Evolutionary conservation across 2,888 invertebrate species (phyloP).

Genomic region (Creontiades dilutus): DNA sequence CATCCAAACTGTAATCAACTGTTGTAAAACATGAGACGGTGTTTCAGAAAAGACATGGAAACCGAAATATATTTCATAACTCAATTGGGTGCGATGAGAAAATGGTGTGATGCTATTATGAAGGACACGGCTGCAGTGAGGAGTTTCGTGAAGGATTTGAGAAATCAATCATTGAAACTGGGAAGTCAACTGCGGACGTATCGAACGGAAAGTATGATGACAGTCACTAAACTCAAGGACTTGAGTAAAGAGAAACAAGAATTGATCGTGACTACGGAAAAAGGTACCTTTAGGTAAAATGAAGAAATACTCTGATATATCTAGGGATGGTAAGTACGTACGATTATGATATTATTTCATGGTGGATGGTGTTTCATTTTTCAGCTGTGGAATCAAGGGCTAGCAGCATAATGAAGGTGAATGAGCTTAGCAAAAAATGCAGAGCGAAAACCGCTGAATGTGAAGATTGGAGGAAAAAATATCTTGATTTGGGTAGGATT

Average conservation of each 20-base stretch:
- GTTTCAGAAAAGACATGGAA: conserved; percentile 48
- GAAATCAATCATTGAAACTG: background rate
- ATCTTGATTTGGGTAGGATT: conserved; percentile 29
- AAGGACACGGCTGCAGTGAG: conserved; percentile 7
- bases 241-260: conserved; percentile 53
- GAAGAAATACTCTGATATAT: background rate
- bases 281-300: conserved; percentile 43
- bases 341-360: no score
- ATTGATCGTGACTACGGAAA: conserved; percentile 43
- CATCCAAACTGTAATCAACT: no score
- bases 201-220: conserved; percentile 25
- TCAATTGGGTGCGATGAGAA: conserved; percentile 56
- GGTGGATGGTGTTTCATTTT: no score
- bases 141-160: background rate
- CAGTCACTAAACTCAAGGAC: conserved; percentile 37
- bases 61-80: conserved; percentile 47
- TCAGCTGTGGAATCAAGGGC: conserved; percentile 56
- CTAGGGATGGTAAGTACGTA: no score
- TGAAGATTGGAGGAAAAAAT: conserved; percentile 58
- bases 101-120: conserved; percentile 65
- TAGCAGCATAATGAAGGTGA: conserved; percentile 54
- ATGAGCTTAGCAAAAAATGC: conserved; percentile 47
- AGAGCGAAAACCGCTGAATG: conserved; percentile 54
- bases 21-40: background rate
- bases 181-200: conserved; percentile 15